phyloP scores from a whole-genome alignment of 2,797 vertebrate species.

The Betta splendens region DNA sequence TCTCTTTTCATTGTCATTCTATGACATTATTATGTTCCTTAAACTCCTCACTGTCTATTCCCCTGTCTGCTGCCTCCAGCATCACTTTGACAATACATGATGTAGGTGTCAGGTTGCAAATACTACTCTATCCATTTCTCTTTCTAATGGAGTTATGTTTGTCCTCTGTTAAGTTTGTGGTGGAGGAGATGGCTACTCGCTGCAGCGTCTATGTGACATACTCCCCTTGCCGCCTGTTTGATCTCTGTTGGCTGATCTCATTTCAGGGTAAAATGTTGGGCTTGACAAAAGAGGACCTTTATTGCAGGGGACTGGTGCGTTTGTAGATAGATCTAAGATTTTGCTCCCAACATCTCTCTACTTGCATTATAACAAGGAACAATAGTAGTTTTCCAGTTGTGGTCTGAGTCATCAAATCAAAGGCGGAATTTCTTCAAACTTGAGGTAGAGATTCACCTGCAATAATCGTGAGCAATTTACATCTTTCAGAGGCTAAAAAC shows the following conservation, averaged over 20 bases:
- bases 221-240: slow-evolving; percentile 50
- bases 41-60: slow-evolving; percentile 1
- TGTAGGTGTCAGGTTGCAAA: slow-evolving; percentile 51
- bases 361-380: neutral
- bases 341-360: neutral
- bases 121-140: slow-evolving; percentile 58
- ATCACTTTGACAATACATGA: slow-evolving; percentile 45
- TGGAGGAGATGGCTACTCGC: slow-evolving; percentile 19
- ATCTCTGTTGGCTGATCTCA: slow-evolving; percentile 56
- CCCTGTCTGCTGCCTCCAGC: slow-evolving; percentile 23
- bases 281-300: slow-evolving; percentile 57
- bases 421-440: slow-evolving; percentile 23
- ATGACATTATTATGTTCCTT: slow-evolving; percentile 8
- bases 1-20: slow-evolving; percentile 15
- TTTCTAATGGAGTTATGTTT: slow-evolving; percentile 64
- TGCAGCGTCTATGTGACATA: slow-evolving; percentile 34
- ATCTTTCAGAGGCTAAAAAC: slow-evolving; percentile 18
- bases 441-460: slow-evolving; percentile 4
- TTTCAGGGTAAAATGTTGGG: slow-evolving; percentile 52
- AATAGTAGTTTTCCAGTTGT: neutral
- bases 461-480: slow-evolving; percentile 36
- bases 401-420: slow-evolving; percentile 1
- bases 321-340: slow-evolving; percentile 27
- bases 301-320: slow-evolving; percentile 51
- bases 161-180: slow-evolving; percentile 56